Percentiles rank a stretch among this genome's conserved stretches.
Evolutionary conservation across 2,888 invertebrate genomes (phyloP).

Genomic region (Dasypolia templi): DNA sequence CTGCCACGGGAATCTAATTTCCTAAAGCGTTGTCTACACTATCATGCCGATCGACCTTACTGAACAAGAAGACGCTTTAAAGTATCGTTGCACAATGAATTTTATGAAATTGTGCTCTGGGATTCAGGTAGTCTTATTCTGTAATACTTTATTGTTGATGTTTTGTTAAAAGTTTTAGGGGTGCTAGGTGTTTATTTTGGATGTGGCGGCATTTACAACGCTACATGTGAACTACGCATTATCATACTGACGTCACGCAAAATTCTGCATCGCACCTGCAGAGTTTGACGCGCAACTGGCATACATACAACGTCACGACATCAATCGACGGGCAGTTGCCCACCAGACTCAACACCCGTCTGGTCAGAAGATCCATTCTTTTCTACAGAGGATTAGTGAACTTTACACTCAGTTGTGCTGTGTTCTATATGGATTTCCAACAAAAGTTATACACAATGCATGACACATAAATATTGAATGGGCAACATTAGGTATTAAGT

Average conservation of each 20-base stretch:
- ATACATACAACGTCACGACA: no score
- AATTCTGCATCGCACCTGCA: no score
- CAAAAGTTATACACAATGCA: neutral
- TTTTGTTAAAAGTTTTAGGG: slow-evolving; percentile 4
- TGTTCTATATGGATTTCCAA: neutral
- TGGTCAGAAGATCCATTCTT: no score
- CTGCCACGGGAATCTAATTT: slow-evolving; percentile 85
- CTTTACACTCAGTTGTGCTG: no score
- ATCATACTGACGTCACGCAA: no score
- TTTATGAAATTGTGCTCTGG: slow-evolving; percentile 51
- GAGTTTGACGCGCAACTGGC: no score
- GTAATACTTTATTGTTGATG: neutral
- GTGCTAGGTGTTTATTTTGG: neutral
- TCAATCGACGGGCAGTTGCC: no score
- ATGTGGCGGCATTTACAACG: no score
- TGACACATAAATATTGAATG: neutral
- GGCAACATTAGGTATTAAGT: neutral
- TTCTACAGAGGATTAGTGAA: no score
- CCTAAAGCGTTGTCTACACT: slow-evolving; percentile 84
- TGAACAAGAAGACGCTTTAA: slow-evolving; percentile 48
- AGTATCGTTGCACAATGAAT: slow-evolving; percentile 50
- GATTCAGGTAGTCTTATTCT: slow-evolving; percentile 41
- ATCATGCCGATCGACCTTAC: slow-evolving; percentile 65
- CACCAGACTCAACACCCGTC: no score
- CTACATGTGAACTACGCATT: no score